Evolutionary conservation across 2,888 invertebrate species (phyloP).

Genomic region (Psylliodes chrysocephalus): DNA sequence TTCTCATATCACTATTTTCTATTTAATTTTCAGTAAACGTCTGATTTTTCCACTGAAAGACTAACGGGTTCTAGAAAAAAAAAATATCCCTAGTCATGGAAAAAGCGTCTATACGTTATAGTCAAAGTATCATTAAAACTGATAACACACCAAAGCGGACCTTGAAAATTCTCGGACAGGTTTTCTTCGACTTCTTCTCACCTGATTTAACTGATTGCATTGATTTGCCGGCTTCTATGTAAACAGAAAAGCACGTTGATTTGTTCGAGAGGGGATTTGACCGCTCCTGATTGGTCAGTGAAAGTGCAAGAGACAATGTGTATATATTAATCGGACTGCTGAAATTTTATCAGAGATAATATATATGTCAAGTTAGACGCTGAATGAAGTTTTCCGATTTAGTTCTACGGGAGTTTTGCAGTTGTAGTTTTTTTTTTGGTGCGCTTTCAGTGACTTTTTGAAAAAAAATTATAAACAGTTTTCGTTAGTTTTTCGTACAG

Average conservation of each 20-base stretch:
- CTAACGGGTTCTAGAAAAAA: too few relatives aligned
- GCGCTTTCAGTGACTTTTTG: neutral
- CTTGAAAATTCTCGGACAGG: conserved; percentile 1
- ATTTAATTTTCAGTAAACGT: too few relatives aligned
- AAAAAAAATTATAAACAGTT: neutral
- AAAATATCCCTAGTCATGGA: neutral
- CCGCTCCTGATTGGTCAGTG: conserved; percentile 44
- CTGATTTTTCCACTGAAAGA: too few relatives aligned
- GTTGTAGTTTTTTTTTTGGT: neutral
- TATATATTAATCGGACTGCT: conserved; percentile 43
- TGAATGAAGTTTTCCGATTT: neutral
- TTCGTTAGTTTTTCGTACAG: neutral
- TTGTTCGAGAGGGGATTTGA: conserved; percentile 26
- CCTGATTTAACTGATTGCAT: neutral
- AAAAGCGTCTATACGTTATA: neutral
- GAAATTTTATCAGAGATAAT: conserved; percentile 36
- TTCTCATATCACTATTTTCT: too few relatives aligned
- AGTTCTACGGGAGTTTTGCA: neutral
- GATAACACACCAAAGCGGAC: neutral
- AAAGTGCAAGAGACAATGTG: conserved; percentile 40
- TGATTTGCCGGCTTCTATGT: conserved; percentile 4
- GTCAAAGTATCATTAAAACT: neutral
- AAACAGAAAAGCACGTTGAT: conserved; percentile 36
- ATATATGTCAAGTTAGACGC: conserved; percentile 19
- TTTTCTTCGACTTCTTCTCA: neutral